Evolutionary conservation across 30 jellyfish, hydroid and myxozoan species (phyloP).

Genomic region (Hydractinia echinata): DNA sequence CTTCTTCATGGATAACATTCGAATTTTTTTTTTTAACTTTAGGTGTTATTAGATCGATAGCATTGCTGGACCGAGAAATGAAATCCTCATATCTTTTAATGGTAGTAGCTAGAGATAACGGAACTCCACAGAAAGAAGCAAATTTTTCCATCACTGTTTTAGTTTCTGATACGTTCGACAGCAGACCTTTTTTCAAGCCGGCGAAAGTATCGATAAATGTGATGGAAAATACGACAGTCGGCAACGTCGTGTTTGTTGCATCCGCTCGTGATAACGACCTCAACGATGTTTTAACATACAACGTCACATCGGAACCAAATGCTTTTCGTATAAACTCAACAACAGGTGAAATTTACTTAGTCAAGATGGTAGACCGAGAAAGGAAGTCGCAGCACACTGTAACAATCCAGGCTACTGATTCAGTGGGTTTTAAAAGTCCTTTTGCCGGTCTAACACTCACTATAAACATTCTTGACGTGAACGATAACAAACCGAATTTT

Average conservation of each 20-base stretch:
- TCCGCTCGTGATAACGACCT: slow-evolving; percentile 16
- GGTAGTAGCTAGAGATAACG: slow-evolving; percentile 11
- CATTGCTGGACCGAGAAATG: slow-evolving; percentile 26
- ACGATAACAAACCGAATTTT: slow-evolving; percentile 32
- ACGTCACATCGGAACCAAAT: not conserved
- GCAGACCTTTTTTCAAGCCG: slow-evolving; percentile 7
- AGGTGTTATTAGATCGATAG: not conserved
- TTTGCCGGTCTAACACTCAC: not conserved
- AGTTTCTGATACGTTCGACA: slow-evolving; percentile 16
- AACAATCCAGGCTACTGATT: slow-evolving; percentile 11
- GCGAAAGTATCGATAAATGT: not conserved
- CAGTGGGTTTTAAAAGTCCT: not conserved
- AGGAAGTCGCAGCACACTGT: not conserved
- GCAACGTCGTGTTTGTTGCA: not conserved
- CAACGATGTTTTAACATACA: not conserved
- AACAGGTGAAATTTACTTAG: not conserved
- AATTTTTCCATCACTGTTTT: slow-evolving; percentile 4
- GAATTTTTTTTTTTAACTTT: not conserved
- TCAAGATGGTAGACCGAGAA: slow-evolving; percentile 21
- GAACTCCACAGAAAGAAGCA: slow-evolving; percentile 11
- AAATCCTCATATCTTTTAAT: not conserved
- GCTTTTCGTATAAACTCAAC: not conserved
- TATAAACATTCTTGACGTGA: slow-evolving; percentile 13
- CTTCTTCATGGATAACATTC: not conserved
- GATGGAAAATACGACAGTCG: slow-evolving; percentile 12